Evolutionary conservation across 2,113 vertebrate species (phyloP), one percentile per base, ranked within the genome.

Genomic region (Petrocephalus microphthalmus): DNA sequence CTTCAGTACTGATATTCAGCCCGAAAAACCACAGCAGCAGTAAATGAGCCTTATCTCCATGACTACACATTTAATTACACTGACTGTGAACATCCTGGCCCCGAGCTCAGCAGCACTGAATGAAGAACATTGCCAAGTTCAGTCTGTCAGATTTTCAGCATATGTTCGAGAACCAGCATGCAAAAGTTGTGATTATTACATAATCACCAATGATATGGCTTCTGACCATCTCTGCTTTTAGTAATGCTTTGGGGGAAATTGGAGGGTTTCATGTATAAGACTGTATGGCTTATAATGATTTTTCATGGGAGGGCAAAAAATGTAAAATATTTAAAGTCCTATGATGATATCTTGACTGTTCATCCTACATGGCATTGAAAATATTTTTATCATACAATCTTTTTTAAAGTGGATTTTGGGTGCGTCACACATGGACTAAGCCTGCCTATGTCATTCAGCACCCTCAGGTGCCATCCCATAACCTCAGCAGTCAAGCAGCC

Each of bases 21-120:
- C 91, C 90, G 92, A 90, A 93, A 91, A 90, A 89, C 89, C 88
- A 90, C 81, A 74, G 84, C 67, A 17, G 33, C 84, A 89, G 91
- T 93, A 94, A 94, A 89, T 92, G 91, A 93, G 90, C 92, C 90
- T 92, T 92, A 93, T 94, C 92, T 92, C 91, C 92, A 92, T 92
- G 91, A 90, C 89, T 92, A 90, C 92, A 91, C 49, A 89, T 94
- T 93, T 93, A 94, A 94, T 94, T 91, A 93, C 88, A 89, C 90
- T 90, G 91, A 91, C 87, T 91, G 86, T 91, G 87, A 87, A 57
- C 37, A 85, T 89, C 83, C 64, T 91, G 89, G 82, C 22, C 47
- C 22, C 37, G 37, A 60, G 67, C 88, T 2, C 15, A 17, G 53
- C 2, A 29, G 67, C 13, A 47, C 6, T 74, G 84, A 49, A n/a